A percentile compares a stretch with the other conserved stretches of the same genome.
phyloP scores from a whole-genome alignment of 1,140 invertebrate genomes.

The Brachionus calyciflorus region DNA sequence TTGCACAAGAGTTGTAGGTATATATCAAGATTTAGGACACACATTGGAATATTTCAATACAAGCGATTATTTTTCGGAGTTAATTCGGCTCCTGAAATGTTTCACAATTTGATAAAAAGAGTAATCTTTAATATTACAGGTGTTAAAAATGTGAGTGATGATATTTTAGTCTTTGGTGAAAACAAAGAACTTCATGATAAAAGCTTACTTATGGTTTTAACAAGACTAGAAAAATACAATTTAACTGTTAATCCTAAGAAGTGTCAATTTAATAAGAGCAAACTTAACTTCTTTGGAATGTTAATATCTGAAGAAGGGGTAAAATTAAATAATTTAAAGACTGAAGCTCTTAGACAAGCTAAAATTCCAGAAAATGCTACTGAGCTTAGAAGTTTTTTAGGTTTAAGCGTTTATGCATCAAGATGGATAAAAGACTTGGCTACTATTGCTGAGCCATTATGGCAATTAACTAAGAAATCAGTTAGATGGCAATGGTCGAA shows the following conservation, averaged over 20 bases:
- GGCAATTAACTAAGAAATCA: neutral
- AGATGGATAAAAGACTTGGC: neutral
- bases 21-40: too few species aligned
- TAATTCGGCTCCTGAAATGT: neutral
- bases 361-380: neutral
- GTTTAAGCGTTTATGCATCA: neutral
- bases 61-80: neutral
- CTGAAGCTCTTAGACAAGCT: neutral
- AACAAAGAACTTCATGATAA: neutral
- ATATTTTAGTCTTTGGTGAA: neutral
- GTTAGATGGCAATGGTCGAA: neutral
- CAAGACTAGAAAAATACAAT: neutral
- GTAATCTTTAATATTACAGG: neutral
- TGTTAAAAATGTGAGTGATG: neutral
- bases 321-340: neutral
- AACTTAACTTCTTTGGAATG: neutral
- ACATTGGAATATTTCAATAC: too few species aligned
- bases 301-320: neutral
- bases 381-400: neutral
- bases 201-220: neutral
- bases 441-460: neutral
- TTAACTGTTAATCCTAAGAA: neutral
- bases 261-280: neutral
- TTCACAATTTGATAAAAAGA: neutral
- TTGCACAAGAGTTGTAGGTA: too few species aligned